Evolutionary conservation across 2,888 invertebrate genomes (phyloP).

Genomic region (Apeira syringaria): DNA sequence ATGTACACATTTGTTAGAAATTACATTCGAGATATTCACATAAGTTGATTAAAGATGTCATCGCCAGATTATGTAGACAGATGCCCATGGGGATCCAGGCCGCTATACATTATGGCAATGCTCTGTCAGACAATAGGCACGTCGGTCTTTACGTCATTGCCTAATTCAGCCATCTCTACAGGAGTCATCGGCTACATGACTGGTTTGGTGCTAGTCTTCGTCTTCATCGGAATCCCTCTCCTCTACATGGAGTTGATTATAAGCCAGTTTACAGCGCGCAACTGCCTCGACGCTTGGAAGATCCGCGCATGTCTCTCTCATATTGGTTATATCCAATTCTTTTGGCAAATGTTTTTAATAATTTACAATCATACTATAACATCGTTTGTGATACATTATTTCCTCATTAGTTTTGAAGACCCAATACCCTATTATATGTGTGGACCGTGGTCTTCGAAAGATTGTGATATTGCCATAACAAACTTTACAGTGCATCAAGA

Average conservation of each 20-base stretch:
- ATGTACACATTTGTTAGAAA: not conserved
- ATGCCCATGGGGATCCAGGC: constrained; percentile 36
- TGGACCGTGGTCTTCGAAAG: constrained; percentile 49
- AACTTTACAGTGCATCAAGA: constrained; percentile 64
- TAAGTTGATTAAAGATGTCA: constrained; percentile 14
- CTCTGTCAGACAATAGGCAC: constrained; percentile 50
- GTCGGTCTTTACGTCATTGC: constrained; percentile 42
- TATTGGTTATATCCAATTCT: constrained; percentile 55
- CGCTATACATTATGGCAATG: constrained; percentile 42
- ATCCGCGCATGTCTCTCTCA: constrained; percentile 58
- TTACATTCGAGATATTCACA: not conserved
- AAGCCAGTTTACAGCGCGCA: constrained; percentile 66
- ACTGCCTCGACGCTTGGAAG: constrained; percentile 64
- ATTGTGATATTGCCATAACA: constrained; percentile 49
- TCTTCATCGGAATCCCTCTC: constrained; percentile 60
- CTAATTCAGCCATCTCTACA: constrained; percentile 40
- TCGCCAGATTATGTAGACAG: constrained; percentile 17
- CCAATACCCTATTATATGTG: constrained; percentile 62
- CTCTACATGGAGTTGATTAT: constrained; percentile 68
- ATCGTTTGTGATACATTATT: constrained; percentile 62
- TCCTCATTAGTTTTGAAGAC: constrained; percentile 66
- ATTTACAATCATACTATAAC: constrained; percentile 50
- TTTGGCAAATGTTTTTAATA: constrained; percentile 51
- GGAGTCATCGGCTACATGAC: constrained; percentile 54
- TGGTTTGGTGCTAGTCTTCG: constrained; percentile 36